Evolutionary conservation across 2,113 vertebrate genomes (phyloP), one percentile per base, ranked within the genome.

Genomic region (Myxocyprinus asiaticus): DNA sequence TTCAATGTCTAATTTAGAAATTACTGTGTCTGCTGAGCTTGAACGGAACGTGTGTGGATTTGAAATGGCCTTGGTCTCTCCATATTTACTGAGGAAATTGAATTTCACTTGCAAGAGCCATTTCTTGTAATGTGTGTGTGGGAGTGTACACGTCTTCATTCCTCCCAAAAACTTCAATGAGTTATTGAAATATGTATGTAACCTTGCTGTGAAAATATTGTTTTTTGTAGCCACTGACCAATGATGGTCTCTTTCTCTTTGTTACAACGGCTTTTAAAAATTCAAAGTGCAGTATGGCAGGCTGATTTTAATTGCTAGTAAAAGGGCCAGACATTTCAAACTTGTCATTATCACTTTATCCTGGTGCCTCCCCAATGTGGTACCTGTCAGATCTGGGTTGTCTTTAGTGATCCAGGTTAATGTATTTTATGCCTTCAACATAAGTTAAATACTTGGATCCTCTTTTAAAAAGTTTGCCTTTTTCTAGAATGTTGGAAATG

Each of bases 241-340:
- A 6, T 17, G 12, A 48, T 14, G 4, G 7, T 9, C 11, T 71
- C 59, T 22, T 9, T 51, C 64, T 71, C 55, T 53, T 6, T 62
- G 44, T 33, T 64, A 58, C 11, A 33, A 56, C 45, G 4, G 51
- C 15, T 50, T 74, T 62, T n/a, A 50, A 33, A 14, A 15, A 22
- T 17, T 33, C 47, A 42, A 53, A 17, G 48, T 71, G 67, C 14
- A 55, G 22, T 15, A 15, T 44, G 43, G 58, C 47, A 71, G 50
- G 58, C 47, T 33, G 59, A 50, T 69, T 71, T 47, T 73, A 79
- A 79, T 79, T 73, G 68, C 68, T 65, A 22, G 50, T 71, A 73
- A 71, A 79, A 17, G 33, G 33, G 50, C 48, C 9, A 56, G 33
- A 55, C 50, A 7, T 53, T 53, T 79, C 77, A 72, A 67, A 44